Base-by-base conservation (phyloP, 2,113 vertebrate genomes). In the Bothrops jararaca region DNA sequence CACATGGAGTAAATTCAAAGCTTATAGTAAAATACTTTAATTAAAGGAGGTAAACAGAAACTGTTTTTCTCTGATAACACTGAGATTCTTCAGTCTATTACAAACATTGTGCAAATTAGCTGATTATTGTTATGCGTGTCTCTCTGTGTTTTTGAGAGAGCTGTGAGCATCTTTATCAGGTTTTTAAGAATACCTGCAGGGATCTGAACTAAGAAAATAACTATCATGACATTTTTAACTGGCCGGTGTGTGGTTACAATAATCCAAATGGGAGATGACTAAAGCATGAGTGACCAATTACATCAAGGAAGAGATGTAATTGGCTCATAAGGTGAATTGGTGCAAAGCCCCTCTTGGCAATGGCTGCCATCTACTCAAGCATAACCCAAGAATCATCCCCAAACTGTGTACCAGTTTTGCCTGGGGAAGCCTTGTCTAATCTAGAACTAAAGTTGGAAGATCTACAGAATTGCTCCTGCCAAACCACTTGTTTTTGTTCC, bases 1-100 rank as follows among this genome's bases (percentile, higher is more conserved):
- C 93, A 48, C 86, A 2, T 88, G 89, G 89, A 88, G 8, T 9
- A 34, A 88, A 92, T 89, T 95, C 91, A 80, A 92, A 94, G 93
- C 91, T 15, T 9, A 56, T 0, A 7, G 22, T 95, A 20, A 45
- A 95, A 92, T 90, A 24, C 5, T 3, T 13, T 88, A 91, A 90
- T 24, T 60, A n/a, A 57, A 91, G 60, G 91, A 93, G 60, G 52
- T 50, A 91, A 94, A 93, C 1, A 85, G 89, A 94, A 5, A 12
- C 13, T 24, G 34, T 90, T 91, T 93, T 85, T 74, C 22, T 50
- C 10, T 1, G 74, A 10, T 13, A 93, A 54, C 48, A 34, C 26
- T 45, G 86, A 20, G 4, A 53, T 88, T 45, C 69, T 86, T 69
- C 90, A 95, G 90, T 91, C 42, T 85, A 22, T 0, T 0, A 0